Base-by-base conservation (phyloP, 1,140 invertebrate species). In the Drosophila pandora region DNA sequence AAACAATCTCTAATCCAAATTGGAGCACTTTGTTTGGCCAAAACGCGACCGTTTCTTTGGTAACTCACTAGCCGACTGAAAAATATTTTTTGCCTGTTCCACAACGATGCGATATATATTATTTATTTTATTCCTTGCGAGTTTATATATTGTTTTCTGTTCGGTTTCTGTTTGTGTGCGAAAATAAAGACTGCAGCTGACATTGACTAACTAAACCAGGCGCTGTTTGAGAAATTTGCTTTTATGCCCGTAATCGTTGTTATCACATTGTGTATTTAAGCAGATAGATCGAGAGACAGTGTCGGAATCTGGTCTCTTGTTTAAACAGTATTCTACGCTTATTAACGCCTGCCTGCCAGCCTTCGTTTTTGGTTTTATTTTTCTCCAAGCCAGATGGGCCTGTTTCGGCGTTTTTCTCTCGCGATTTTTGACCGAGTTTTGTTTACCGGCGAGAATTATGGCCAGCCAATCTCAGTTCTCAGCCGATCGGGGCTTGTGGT, bases 211-310 rank as follows among this genome's bases (percentile, higher is more conserved):
- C 47, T 23, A 47, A 43, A n/a, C 13, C 13, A 43, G 41, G 41
- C 60, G 72, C 54, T 61, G 54, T 47, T 48, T 9, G 13, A 25
- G 30, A 25, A 52, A 23, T 17, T 68, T 53, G 56, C 34, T 23
- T 58, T 64, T 37, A 32, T 48, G 72, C 59, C 65, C 65, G 67
- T 67, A 76, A 84, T 84, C 76, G 79, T 69, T 71, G 82, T 84
- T 84, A 84, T 84, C 81, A 84, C 76, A 54, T 62, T 84, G 72
- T 84, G 67, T 84, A 43, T 73, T 79, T 88, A 76, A 67, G 76
- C 83, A 88, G 83, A 88, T 88, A 88, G 79, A 83, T 88, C 60
- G 60, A 63, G 59, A 30, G 48, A 13, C 43, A 34, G 61, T 37
- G 17, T 56, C 64, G 58, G 23, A 69, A 70, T 52, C 54, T 43